phyloP scores from a whole-genome alignment of 2,888 invertebrate species.

The Brachypterus glaber region DNA sequence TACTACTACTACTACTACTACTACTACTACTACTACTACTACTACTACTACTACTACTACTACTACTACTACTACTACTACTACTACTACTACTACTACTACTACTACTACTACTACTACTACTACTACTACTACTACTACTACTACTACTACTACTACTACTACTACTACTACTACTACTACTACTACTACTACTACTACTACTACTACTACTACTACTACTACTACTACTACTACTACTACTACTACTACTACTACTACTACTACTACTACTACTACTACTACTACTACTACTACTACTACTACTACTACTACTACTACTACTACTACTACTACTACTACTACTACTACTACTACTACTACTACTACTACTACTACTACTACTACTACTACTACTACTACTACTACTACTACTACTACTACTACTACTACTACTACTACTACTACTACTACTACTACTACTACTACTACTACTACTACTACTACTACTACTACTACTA shows the following conservation, averaged over 20 bases:
- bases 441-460: constrained; percentile 2
- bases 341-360: constrained; percentile 2
- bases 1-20: constrained; percentile 2
- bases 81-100: constrained; percentile 2
- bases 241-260: constrained; percentile 2
- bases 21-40: constrained; percentile 2
- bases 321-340: constrained; percentile 2
- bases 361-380: constrained; percentile 2
- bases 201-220: constrained; percentile 2
- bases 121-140: constrained; percentile 2
- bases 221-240: constrained; percentile 2
- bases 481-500: constrained; percentile 2
- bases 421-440: constrained; percentile 2
- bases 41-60: constrained; percentile 2
- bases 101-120: constrained; percentile 2
- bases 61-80: constrained; percentile 2
- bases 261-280: constrained; percentile 2
- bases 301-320: constrained; percentile 2
- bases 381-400: constrained; percentile 2
- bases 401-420: constrained; percentile 2
- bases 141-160: constrained; percentile 2
- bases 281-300: constrained; percentile 2
- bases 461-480: constrained; percentile 2
- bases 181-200: constrained; percentile 2
- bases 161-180: constrained; percentile 2